A percentile compares a stretch with the other conserved stretches of the same genome.
phyloP scores from a whole-genome alignment of 1,140 invertebrate genomes.

The Eueides isabella region DNA sequence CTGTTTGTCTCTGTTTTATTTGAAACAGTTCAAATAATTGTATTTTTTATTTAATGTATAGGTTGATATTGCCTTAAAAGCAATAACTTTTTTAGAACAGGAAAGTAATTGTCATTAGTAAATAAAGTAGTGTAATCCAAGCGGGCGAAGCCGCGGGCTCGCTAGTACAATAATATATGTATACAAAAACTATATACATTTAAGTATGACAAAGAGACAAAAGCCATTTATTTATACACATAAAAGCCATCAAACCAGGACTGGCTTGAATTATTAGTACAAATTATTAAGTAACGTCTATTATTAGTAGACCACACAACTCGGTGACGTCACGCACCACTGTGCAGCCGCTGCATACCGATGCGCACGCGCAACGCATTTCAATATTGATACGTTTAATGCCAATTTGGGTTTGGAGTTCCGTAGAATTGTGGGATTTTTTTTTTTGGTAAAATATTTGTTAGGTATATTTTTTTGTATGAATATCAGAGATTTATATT shows the following conservation, averaged over 20 bases:
- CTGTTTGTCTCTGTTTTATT: no score
- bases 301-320: constrained; percentile 38
- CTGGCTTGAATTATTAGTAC: constrained; percentile 13
- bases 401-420: constrained; percentile 19
- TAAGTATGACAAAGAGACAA: neutral
- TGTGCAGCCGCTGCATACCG: constrained; percentile 34
- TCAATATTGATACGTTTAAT: constrained; percentile 22
- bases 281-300: constrained; percentile 21
- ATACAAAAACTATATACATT: neutral
- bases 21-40: no score
- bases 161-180: neutral
- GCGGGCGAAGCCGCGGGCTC: no score
- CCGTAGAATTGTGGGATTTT: neutral
- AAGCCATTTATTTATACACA: neutral
- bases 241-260: neutral
- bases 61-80: no score
- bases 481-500: no score
- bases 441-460: neutral
- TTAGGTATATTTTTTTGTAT: no score
- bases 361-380: constrained; percentile 25
- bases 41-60: no score
- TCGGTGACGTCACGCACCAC: constrained; percentile 32
- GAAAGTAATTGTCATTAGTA: no score
- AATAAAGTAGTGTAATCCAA: no score
- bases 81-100: no score